A percentile compares a stretch with the other conserved stretches of the same genome.
These are phyloP conservation scores for Lycodopsis pacificus DNA, from an alignment of 2,797 vertebrate genomes.

Conservation along the genomic window DNA sequence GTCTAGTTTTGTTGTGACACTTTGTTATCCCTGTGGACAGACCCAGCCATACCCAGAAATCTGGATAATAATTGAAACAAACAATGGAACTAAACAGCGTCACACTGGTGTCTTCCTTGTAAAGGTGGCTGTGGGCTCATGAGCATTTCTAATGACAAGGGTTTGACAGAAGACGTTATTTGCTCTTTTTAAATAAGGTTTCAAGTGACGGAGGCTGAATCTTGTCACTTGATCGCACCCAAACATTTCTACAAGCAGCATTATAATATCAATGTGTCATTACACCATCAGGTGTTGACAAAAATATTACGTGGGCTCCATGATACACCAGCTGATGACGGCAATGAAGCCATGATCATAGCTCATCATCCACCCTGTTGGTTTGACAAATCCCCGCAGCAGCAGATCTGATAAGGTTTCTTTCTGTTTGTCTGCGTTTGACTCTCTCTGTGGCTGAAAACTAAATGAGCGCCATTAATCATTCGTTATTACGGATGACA, in stretches of 20 bases:
- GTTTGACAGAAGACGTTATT: background rate
- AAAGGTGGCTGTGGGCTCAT: background rate
- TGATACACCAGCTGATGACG: constrained; percentile 6
- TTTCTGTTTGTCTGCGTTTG: background rate
- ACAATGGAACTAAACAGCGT: background rate
- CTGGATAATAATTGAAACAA: constrained; percentile 3
- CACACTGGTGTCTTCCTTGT: background rate
- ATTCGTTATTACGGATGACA: background rate
- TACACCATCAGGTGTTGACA: background rate
- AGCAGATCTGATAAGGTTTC: constrained; percentile 1
- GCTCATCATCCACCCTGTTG: background rate
- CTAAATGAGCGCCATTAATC: background rate
- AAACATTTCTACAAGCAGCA: background rate
- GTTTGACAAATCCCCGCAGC: background rate
- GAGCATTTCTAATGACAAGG: background rate
- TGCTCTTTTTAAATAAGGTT: background rate
- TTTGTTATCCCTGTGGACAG: background rate
- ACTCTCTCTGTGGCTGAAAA: background rate
- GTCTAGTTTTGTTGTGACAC: no score
- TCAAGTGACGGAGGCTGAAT: constrained; percentile 4
- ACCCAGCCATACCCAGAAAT: background rate
- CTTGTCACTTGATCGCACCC: constrained; percentile 2
- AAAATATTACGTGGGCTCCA: background rate
- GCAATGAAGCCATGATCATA: background rate
- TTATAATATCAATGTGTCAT: background rate